Evolutionary conservation across 2,113 vertebrate species (phyloP), one percentile per base, ranked within the genome.

Genomic region (Pipa parva): DNA sequence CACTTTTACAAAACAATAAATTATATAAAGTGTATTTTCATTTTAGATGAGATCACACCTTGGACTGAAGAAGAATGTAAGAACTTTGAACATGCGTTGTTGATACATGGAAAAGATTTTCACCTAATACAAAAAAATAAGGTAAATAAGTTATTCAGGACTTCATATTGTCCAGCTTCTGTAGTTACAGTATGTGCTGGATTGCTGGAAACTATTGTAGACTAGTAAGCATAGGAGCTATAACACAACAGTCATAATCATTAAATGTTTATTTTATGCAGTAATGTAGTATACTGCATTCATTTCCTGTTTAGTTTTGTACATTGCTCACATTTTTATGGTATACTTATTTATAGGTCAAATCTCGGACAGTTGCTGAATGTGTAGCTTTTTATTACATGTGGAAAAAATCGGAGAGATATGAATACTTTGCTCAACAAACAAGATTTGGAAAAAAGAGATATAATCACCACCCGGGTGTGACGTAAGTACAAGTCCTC

Each of bases 61-160:
- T 99, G 97, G 97, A 93, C 95, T n/a, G 97, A 99, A 77, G 97
- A 99, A 56, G 97, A 99, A 76, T 99, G 97, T 79, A 92, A 93
- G 76, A 97, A 88, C 72, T 99, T 99, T 87, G 97, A 99, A 82
- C 87, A 96, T 11, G 97, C 92, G 25, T 94, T 99, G 76, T 89
- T 92, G 79, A 89, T 98, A 66, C 97, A 97, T 75, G 97, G 97
- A 67, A 99, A 99, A 78, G 97, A 98, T 71, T 99, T 99, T 63
- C 91, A 98, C 84, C 94, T 96, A 73, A 97, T 99, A 84, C 96
- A 99, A 84, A 97, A 95, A 88, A 94, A 98, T 75, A 99, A 99
- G 92, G 96, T 95, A 72, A 84, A 76, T 77, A 15, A 27, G 63
- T 63, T 39, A 56, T 13, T 12, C 33, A 36, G 10, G 3, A 2